Evolutionary conservation across 2,888 invertebrate genomes (phyloP).

Genomic region (Caenorhabditis sinica): DNA sequence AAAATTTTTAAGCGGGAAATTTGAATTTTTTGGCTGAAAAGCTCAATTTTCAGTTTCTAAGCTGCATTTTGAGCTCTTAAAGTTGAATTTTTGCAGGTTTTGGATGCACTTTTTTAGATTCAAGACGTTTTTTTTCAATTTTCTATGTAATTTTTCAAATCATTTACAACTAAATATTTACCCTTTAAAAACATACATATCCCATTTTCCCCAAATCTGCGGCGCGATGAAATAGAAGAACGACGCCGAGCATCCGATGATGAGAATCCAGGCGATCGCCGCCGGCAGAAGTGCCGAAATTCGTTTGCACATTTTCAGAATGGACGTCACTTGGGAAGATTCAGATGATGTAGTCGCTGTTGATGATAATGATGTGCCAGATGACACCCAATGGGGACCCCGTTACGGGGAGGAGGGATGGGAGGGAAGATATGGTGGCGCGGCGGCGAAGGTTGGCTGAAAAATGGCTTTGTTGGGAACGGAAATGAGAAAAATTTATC

Average conservation of each 20-base stretch:
- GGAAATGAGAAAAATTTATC: too few species aligned
- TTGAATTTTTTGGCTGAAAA: not conserved
- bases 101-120: constrained; percentile 7
- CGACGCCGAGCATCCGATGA: constrained; percentile 87
- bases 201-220: constrained; percentile 58
- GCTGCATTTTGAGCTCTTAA: too few species aligned
- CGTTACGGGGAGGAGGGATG: too few species aligned
- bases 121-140: not conserved
- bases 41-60: too few species aligned
- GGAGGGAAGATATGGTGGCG: too few species aligned
- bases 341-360: constrained; percentile 3
- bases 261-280: constrained; percentile 97
- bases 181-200: constrained; percentile 68
- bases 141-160: not conserved
- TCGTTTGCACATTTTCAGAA: constrained; percentile 91
- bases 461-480: not conserved
- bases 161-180: not conserved
- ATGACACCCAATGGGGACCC: constrained; percentile 11
- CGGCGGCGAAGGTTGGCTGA: not conserved
- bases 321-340: too few species aligned
- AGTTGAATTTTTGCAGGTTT: not conserved
- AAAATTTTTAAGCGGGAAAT: too few species aligned
- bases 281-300: constrained; percentile 98
- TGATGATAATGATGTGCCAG: not conserved
- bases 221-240: constrained; percentile 80